Percentiles rank a stretch among this genome's conserved stretches.
phyloP scores from a whole-genome alignment of 2,113 vertebrate species.

The Scartelaos histophorus region DNA sequence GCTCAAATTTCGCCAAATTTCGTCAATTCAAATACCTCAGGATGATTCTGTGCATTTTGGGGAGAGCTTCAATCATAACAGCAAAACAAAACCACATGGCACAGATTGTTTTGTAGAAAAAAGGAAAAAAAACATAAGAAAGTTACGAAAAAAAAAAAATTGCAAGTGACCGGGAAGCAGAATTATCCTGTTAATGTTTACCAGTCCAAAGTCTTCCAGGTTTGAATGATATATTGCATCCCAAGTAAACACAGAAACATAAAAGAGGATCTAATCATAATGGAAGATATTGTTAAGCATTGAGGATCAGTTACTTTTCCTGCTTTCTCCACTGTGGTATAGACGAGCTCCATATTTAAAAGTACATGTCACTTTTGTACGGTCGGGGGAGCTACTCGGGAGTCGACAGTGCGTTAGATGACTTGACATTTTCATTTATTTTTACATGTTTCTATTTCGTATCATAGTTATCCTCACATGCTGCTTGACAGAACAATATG shows the following conservation, averaged over 20 bases:
- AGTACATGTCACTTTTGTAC: constrained; percentile 61
- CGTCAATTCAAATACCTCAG: constrained; percentile 78
- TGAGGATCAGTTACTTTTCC: constrained; percentile 23
- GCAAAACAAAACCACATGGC: constrained; percentile 42
- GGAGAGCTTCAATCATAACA: constrained; percentile 43
- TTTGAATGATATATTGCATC: constrained; percentile 50
- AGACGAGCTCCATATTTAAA: constrained; percentile 46
- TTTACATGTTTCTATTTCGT: constrained; percentile 66
- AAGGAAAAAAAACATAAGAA: neutral
- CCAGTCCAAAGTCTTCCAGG: constrained; percentile 76
- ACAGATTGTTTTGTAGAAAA: constrained; percentile 47
- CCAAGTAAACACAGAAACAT: constrained; percentile 35
- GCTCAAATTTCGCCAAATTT: constrained; percentile 70
- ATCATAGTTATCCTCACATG: constrained; percentile 77
- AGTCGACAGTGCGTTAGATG: constrained; percentile 58
- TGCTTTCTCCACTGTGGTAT: constrained; percentile 56
- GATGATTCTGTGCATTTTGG: constrained; percentile 72
- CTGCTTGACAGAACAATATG: constrained; percentile 80
- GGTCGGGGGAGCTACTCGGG: constrained; percentile 51
- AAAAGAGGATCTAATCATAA: constrained; percentile 25
- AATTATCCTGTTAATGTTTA: constrained; percentile 66
- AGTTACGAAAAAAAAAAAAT: constrained; percentile 10
- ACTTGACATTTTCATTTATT: constrained; percentile 54
- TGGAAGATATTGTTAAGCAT: constrained; percentile 18
- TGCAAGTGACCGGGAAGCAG: constrained; percentile 34